Evolutionary conservation across 2,797 vertebrate genomes (phyloP).

Genomic region (Apogon talboti): DNA sequence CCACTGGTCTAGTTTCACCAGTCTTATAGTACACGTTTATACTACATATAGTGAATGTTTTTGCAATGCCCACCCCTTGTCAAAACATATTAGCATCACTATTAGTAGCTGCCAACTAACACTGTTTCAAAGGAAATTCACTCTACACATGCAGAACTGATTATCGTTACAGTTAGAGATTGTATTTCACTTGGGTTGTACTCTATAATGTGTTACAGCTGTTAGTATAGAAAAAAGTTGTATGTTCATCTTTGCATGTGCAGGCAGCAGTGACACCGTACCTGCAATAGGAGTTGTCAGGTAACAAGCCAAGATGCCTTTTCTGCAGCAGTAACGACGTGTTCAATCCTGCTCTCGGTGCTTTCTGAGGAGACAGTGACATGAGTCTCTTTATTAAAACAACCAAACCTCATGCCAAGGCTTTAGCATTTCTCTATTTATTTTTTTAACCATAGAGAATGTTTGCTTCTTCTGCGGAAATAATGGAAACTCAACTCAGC

Average conservation of each 20-base stretch:
- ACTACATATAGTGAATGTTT: too few species aligned
- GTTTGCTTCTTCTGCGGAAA: neutral
- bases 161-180: slow-evolving; percentile 33
- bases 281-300: slow-evolving; percentile 89
- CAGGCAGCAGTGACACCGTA: slow-evolving; percentile 62
- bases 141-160: slow-evolving; percentile 49
- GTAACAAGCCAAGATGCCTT: slow-evolving; percentile 89
- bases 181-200: slow-evolving; percentile 23
- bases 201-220: slow-evolving; percentile 50
- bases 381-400: slow-evolving; percentile 2
- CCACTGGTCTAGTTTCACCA: too few species aligned
- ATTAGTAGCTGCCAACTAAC: slow-evolving; percentile 8
- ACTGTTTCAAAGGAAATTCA: slow-evolving; percentile 13
- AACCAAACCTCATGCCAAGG: neutral
- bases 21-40: too few species aligned
- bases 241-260: neutral
- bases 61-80: neutral
- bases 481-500: neutral
- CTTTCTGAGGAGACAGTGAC: slow-evolving; percentile 81
- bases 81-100: slow-evolving; percentile 29
- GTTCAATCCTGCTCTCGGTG: slow-evolving; percentile 87
- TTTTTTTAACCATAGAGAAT: neutral
- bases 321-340: slow-evolving; percentile 87
- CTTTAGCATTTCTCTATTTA: neutral
- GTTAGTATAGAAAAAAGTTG: slow-evolving; percentile 15